Evolutionary conservation across 2,113 vertebrate genomes (phyloP).

Genomic region (Xiphophorus hellerii): DNA sequence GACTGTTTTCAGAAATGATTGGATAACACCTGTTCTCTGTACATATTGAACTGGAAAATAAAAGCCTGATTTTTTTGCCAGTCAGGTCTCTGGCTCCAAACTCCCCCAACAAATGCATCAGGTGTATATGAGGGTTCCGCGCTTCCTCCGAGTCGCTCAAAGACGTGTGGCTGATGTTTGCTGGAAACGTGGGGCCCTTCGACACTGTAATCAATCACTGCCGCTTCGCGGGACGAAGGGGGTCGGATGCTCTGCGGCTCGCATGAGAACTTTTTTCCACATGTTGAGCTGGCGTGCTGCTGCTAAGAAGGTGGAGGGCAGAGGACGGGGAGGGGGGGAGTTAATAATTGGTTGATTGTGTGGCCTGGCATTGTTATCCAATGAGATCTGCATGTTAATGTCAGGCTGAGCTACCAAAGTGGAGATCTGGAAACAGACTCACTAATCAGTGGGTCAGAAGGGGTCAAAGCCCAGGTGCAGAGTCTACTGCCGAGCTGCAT

Average conservation of each 20-base stretch:
- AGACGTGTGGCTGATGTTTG: conserved; percentile 29
- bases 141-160: conserved; percentile 23
- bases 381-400: conserved; percentile 74
- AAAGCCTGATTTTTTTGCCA: conserved; percentile 32
- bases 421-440: conserved; percentile 59
- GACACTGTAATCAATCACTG: conserved; percentile 65
- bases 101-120: conserved; percentile 18
- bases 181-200: conserved; percentile 39
- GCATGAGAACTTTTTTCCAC: conserved; percentile 69
- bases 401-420: conserved; percentile 63
- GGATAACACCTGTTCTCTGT: conserved; percentile 68
- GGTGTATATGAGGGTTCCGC: background rate
- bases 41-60: conserved; percentile 49
- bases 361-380: conserved; percentile 73
- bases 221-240: conserved; percentile 42
- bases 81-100: conserved; percentile 15
- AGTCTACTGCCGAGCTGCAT: conserved; percentile 25
- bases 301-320: conserved; percentile 36
- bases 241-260: conserved; percentile 55
- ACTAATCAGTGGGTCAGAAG: conserved; percentile 58
- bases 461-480: conserved; percentile 63
- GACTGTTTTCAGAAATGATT: conserved; percentile 50
- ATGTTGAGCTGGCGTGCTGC: conserved; percentile 61
- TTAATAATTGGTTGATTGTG: conserved; percentile 75
- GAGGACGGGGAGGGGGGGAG: conserved; percentile 35